Conservation (phyloP, 2,888 invertebrate genomes). For the Oscheius onirici region DNA sequence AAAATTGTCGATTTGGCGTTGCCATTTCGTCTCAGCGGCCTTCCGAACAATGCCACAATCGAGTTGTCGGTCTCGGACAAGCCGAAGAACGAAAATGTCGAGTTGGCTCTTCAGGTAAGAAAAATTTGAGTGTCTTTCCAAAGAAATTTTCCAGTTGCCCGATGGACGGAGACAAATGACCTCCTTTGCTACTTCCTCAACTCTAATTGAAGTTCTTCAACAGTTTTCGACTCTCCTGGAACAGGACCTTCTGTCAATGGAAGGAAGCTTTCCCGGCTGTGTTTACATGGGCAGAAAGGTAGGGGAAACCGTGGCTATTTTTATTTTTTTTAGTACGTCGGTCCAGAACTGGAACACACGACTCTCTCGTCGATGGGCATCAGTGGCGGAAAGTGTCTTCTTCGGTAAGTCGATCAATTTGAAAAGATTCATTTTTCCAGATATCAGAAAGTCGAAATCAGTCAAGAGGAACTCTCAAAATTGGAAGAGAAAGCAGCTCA, state of each 20-base stretch:
- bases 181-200: slow-evolving; percentile 32
- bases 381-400: slow-evolving; percentile 40
- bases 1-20: slow-evolving; percentile 82
- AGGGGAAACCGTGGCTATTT: neutral
- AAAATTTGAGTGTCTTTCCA: neutral
- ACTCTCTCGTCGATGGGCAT: slow-evolving; percentile 44
- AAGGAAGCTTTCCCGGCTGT: slow-evolving; percentile 43
- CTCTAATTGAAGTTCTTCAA: slow-evolving; percentile 42
- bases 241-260: slow-evolving; percentile 38
- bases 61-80: slow-evolving; percentile 79
- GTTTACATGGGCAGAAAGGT: slow-evolving; percentile 59
- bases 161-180: slow-evolving; percentile 39
- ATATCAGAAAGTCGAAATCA: slow-evolving; percentile 35
- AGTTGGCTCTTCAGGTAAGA: slow-evolving; percentile 55
- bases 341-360: slow-evolving; percentile 37
- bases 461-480: slow-evolving; percentile 38
- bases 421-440: slow-evolving; percentile 5
- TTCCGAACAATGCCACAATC: slow-evolving; percentile 88
- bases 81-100: slow-evolving; percentile 35
- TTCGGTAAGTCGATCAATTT: slow-evolving; percentile 30
- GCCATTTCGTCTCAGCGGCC: slow-evolving; percentile 84
- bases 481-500: slow-evolving; percentile 38
- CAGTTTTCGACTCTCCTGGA: slow-evolving; percentile 38
- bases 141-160: slow-evolving; percentile 22
- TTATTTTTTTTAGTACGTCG: slow-evolving; percentile 41